Percentiles rank a stretch among this genome's conserved stretches.
phyloP scores from a whole-genome alignment of 1,140 invertebrate species.

The Diuraphis noxia region DNA sequence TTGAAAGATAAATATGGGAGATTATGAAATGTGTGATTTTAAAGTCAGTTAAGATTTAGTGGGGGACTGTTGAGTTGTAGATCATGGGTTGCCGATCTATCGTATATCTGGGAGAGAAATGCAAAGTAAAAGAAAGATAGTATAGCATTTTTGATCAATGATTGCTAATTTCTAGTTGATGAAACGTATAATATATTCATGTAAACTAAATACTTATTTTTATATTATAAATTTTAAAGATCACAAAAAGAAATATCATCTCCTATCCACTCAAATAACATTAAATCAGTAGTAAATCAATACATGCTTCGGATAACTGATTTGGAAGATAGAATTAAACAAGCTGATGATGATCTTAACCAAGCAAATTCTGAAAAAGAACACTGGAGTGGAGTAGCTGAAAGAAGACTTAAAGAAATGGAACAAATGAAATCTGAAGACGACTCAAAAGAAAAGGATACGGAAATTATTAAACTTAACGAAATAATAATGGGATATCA shows the following conservation, averaged over 20 bases:
- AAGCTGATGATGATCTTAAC: slow-evolving; percentile 62
- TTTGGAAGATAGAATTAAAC: slow-evolving; percentile 45
- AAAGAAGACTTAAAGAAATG: slow-evolving; percentile 64
- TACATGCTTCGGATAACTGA: slow-evolving; percentile 56
- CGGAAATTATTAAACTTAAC: slow-evolving; percentile 33
- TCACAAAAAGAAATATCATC: slow-evolving; percentile 12
- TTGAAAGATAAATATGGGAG: too few species aligned
- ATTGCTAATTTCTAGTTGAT: background rate
- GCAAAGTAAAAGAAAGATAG: background rate
- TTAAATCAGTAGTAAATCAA: slow-evolving; percentile 49
- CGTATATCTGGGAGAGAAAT: background rate
- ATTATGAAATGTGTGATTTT: too few species aligned
- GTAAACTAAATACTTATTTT: background rate
- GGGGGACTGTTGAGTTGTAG: background rate
- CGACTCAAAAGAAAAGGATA: slow-evolving; percentile 56
- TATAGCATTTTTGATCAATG: background rate
- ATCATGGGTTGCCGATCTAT: background rate
- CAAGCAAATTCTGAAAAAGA: slow-evolving; percentile 59
- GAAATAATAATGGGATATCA: slow-evolving; percentile 47
- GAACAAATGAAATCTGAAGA: slow-evolving; percentile 62
- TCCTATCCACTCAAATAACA: slow-evolving; percentile 24
- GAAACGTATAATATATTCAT: background rate
- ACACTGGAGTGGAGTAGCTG: slow-evolving; percentile 64
- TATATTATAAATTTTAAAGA: background rate
- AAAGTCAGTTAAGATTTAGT: background rate